These are phyloP conservation scores for Ochropleura plecta DNA, from an alignment of 2,888 invertebrate genomes.

Conservation along the genomic window DNA sequence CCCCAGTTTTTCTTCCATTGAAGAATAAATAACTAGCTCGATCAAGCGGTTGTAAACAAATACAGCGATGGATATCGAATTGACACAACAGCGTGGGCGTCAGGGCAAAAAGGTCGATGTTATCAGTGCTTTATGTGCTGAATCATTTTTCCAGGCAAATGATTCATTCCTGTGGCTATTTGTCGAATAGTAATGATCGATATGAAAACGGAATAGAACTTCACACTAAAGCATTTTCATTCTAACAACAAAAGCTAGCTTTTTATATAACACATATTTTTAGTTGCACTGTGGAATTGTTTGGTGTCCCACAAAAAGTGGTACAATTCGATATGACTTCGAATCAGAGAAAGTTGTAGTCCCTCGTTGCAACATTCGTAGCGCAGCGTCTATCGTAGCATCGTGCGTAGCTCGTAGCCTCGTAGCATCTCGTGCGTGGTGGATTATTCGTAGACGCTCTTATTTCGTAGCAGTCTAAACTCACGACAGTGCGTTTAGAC, in stretches of 20 bases:
- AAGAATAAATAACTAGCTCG: neutral
- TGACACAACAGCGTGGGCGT: slow-evolving; percentile 30
- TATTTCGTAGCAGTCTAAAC: slow-evolving; percentile 13
- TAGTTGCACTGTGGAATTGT: too few species aligned
- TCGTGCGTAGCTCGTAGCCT: slow-evolving; percentile 14
- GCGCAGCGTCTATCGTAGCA: slow-evolving; percentile 14
- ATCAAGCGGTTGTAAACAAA: slow-evolving; percentile 18
- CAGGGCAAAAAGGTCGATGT: slow-evolving; percentile 16
- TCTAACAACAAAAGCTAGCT: neutral
- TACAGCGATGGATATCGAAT: slow-evolving; percentile 27
- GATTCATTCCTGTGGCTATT: slow-evolving; percentile 24
- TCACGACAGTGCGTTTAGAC: too few species aligned
- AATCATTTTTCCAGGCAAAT: slow-evolving; percentile 50
- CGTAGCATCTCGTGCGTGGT: slow-evolving; percentile 10
- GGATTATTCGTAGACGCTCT: slow-evolving; percentile 8
- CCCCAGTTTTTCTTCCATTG: slow-evolving; percentile 30
- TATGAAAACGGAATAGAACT: slow-evolving; percentile 2
- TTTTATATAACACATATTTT: neutral
- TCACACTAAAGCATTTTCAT: neutral
- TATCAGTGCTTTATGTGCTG: slow-evolving; percentile 34
- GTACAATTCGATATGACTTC: neutral
- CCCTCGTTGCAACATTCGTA: slow-evolving; percentile 6
- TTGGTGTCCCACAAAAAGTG: too few species aligned
- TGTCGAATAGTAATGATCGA: slow-evolving; percentile 33
- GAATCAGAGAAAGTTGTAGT: neutral